A percentile compares a stretch with the other conserved stretches of the same genome.
phyloP scores from a whole-genome alignment of 2,797 vertebrate genomes.

The Adelosebastes latens region DNA sequence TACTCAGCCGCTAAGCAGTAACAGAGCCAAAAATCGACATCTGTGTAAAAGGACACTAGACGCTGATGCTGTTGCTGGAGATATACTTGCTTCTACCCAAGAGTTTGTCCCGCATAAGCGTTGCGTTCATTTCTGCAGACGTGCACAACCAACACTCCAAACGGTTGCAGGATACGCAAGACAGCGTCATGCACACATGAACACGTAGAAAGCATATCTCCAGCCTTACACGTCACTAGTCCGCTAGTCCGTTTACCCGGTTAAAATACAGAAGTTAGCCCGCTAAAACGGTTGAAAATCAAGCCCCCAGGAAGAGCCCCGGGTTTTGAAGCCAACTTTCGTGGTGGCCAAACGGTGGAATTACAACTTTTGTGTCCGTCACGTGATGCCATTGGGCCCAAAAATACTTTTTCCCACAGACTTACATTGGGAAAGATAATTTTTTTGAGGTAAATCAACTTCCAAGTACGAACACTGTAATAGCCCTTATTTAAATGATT shows the following conservation, averaged over 20 bases:
- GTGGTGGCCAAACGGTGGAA: neutral
- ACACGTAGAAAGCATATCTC: neutral
- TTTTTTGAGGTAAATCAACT: neutral
- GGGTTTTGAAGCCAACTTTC: neutral
- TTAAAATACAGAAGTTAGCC: neutral
- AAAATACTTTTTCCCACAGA: neutral
- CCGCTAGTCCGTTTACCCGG: neutral
- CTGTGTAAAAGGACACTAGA: neutral
- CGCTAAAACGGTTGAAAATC: too few relatives aligned
- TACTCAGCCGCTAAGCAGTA: neutral
- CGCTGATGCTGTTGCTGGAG: neutral
- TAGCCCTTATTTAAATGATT: neutral
- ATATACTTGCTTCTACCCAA: neutral
- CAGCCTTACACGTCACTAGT: too few relatives aligned
- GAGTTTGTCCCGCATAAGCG: too few relatives aligned
- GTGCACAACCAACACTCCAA: neutral
- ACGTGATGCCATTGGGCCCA: neutral
- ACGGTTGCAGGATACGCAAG: neutral
- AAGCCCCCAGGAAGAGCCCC: too few relatives aligned
- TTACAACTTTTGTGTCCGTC: neutral
- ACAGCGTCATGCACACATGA: neutral
- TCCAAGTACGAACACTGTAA: neutral
- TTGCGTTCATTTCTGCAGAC: too few relatives aligned
- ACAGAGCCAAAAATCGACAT: neutral
- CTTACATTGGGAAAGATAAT: neutral